These are phyloP conservation scores for Caenorhabditis zanzibari DNA, from an alignment of 2,888 invertebrate genomes.

Conservation along the genomic window DNA sequence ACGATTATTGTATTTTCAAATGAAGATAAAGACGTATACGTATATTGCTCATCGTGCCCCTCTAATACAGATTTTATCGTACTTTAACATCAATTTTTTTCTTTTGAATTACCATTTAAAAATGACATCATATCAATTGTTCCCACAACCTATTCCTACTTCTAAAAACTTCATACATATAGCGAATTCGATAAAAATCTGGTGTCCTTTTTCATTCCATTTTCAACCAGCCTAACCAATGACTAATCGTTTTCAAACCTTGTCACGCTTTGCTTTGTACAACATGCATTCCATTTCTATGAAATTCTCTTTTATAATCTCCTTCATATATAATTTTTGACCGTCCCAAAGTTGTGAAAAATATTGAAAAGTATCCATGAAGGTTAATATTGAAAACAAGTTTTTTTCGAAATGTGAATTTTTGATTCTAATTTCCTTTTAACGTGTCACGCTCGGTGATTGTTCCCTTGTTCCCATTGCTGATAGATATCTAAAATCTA, in stretches of 20 bases:
- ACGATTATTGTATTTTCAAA: too few relatives aligned
- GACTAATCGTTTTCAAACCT: constrained; percentile 49
- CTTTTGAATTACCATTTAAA: not conserved
- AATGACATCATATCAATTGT: constrained; percentile 15
- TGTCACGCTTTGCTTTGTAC: constrained; percentile 27
- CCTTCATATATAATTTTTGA: constrained; percentile 14
- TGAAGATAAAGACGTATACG: too few relatives aligned
- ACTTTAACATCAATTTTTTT: too few relatives aligned
- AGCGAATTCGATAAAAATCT: not conserved
- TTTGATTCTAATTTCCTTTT: not conserved
- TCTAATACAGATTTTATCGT: too few relatives aligned
- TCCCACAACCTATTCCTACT: not conserved
- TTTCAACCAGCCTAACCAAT: constrained; percentile 38
- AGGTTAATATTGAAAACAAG: constrained; percentile 30
- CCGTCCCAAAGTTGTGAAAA: constrained; percentile 16
- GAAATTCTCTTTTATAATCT: not conserved
- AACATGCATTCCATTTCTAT: constrained; percentile 19
- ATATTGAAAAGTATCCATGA: constrained; percentile 9
- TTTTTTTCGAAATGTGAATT: constrained; percentile 3
- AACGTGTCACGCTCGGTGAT: constrained; percentile 2
- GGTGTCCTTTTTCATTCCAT: constrained; percentile 2
- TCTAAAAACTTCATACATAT: not conserved
- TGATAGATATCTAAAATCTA: constrained; percentile 22
- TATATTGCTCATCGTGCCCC: too few relatives aligned
- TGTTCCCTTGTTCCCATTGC: not conserved